Conservation (phyloP, 2,888 invertebrate genomes). For the Trachelus troglodyta region DNA sequence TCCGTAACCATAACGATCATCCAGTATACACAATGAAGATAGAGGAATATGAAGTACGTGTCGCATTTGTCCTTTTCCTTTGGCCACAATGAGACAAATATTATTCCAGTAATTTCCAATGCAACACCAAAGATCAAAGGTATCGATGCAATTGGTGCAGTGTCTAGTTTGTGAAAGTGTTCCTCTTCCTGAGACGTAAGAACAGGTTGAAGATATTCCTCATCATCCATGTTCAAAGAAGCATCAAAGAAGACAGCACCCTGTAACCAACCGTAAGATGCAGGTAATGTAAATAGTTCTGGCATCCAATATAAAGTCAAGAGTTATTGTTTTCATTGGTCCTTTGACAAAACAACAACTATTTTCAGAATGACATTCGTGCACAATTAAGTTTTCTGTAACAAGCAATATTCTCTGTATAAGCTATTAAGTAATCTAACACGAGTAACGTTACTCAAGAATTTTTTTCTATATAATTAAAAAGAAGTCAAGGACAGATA, state of each 20-base stretch:
- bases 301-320: neutral
- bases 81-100: conserved; percentile 59
- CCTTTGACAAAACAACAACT: neutral
- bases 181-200: conserved; percentile 52
- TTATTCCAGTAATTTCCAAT: conserved; percentile 57
- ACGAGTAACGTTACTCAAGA: neutral
- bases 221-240: conserved; percentile 59
- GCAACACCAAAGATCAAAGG: conserved; percentile 54
- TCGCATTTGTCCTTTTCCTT: conserved; percentile 59
- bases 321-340: neutral
- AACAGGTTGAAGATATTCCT: conserved; percentile 57
- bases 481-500: neutral
- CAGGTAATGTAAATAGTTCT: neutral
- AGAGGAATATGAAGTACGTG: conserved; percentile 60
- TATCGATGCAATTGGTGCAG: conserved; percentile 47
- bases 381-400: conserved; percentile 20
- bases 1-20: conserved; percentile 59
- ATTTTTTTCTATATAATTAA: neutral
- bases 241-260: conserved; percentile 57
- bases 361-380: neutral
- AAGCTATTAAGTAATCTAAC: neutral
- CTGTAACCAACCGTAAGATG: conserved; percentile 28
- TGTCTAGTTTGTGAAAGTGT: conserved; percentile 54
- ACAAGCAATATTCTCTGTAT: neutral
- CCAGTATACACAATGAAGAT: conserved; percentile 60